Evolutionary conservation across 2,797 vertebrate species (phyloP).

Genomic region (Mionectes olivaceus): DNA sequence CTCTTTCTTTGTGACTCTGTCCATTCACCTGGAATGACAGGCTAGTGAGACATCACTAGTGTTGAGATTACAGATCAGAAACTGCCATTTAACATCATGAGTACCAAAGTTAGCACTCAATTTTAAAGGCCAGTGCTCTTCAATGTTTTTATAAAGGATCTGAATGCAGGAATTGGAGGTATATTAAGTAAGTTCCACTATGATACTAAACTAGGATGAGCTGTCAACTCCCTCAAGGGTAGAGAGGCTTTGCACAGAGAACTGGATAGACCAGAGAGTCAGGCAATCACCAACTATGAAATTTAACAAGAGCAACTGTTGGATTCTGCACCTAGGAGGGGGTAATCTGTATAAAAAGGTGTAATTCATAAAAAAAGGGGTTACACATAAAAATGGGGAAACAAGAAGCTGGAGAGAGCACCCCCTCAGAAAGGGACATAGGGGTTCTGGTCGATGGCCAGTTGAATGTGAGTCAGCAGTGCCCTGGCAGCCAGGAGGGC

Average conservation of each 20-base stretch:
- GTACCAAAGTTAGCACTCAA: background rate
- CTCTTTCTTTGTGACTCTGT: background rate
- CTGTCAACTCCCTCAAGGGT: background rate
- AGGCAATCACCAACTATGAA: background rate
- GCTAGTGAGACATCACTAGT: background rate
- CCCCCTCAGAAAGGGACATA: background rate
- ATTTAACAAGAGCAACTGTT: background rate
- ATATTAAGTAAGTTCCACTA: background rate
- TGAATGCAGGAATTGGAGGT: background rate
- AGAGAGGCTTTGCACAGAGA: background rate
- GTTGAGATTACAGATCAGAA: background rate
- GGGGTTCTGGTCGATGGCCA: background rate
- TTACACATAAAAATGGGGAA: background rate
- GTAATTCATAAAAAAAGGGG: background rate
- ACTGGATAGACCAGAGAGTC: background rate
- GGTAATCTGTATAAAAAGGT: background rate
- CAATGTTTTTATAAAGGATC: background rate
- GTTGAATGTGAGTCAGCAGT: background rate
- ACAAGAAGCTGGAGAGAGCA: background rate
- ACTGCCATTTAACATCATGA: background rate
- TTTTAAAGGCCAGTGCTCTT: background rate
- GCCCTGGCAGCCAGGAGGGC: background rate
- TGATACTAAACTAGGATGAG: background rate
- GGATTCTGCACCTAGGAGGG: background rate
- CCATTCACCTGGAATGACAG: background rate